A percentile compares a stretch with the other conserved stretches of the same genome.
Evolutionary conservation across 1,140 invertebrate genomes (phyloP).

Genomic region (Aethina tumida): DNA sequence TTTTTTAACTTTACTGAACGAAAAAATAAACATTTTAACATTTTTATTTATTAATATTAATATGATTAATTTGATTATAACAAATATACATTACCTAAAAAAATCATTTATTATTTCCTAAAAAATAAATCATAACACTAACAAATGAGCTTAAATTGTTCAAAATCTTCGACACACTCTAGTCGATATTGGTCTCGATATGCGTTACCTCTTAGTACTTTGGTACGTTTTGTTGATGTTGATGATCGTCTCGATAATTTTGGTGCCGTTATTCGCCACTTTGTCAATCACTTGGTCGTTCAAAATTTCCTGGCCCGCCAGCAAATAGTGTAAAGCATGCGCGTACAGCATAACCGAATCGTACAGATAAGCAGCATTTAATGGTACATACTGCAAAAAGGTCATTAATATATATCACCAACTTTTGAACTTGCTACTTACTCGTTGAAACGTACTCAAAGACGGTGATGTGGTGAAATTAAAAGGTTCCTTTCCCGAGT

Average conservation of each 20-base stretch:
- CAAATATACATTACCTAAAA: no score
- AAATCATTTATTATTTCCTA: no score
- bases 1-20: no score
- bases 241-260: conserved; percentile 71
- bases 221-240: conserved; percentile 58
- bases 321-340: conserved; percentile 64
- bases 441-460: conserved; percentile 42
- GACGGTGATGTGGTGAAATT: conserved; percentile 54
- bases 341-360: conserved; percentile 92
- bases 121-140: no score
- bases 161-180: no score
- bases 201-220: no score
- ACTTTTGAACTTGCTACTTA: conserved; percentile 18
- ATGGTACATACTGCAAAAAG: conserved; percentile 68
- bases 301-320: conserved; percentile 46
- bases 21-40: no score
- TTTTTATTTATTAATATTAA: no score
- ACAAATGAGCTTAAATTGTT: no score
- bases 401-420: conserved; percentile 2
- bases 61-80: no score
- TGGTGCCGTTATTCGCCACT: conserved; percentile 65
- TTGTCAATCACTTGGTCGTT: conserved; percentile 54
- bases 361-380: conserved; percentile 92
- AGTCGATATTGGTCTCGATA: no score
- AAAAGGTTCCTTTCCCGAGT: conserved; percentile 67